Evolutionary conservation across 2,113 vertebrate species (phyloP).

Genomic region (Ciconia boyciana): DNA sequence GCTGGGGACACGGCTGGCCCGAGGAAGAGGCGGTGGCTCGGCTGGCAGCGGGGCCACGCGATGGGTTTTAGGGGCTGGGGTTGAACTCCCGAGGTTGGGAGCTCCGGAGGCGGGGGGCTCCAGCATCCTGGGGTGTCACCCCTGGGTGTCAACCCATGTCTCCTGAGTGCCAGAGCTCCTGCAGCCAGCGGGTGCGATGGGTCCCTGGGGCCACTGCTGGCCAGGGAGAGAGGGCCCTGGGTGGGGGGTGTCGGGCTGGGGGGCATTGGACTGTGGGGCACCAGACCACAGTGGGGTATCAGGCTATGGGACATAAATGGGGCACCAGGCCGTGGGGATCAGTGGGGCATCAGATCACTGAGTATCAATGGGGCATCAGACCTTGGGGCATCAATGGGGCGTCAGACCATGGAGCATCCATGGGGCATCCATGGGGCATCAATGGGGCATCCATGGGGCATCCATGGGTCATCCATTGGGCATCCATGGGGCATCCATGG

Average conservation of each 20-base stretch:
- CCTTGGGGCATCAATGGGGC: too few relatives aligned
- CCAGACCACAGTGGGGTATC: background rate
- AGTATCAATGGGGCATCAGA: fast-evolving
- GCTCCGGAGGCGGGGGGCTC: fast-evolving
- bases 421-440: fast-evolving
- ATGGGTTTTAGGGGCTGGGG: background rate
- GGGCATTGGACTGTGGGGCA: fast-evolving
- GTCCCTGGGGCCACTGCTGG: too few relatives aligned
- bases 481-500: too few relatives aligned
- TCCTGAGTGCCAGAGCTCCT: background rate
- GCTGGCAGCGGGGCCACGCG: fast-evolving
- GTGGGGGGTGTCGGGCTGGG: too few relatives aligned
- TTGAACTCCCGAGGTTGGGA: background rate
- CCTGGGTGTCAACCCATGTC: fast-evolving
- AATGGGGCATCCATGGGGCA: background rate
- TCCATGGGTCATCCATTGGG: too few relatives aligned
- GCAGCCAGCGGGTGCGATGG: fast-evolving
- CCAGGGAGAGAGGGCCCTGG: fast-evolving
- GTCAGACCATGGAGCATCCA: fast-evolving
- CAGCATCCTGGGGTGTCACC: background rate
- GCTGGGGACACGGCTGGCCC: background rate
- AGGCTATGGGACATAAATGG: background rate
- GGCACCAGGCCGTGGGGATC: background rate
- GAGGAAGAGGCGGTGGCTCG: background rate
- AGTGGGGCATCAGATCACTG: too few relatives aligned